Conservation (phyloP, 1,140 invertebrate genomes). For the Venturia canescens region DNA sequence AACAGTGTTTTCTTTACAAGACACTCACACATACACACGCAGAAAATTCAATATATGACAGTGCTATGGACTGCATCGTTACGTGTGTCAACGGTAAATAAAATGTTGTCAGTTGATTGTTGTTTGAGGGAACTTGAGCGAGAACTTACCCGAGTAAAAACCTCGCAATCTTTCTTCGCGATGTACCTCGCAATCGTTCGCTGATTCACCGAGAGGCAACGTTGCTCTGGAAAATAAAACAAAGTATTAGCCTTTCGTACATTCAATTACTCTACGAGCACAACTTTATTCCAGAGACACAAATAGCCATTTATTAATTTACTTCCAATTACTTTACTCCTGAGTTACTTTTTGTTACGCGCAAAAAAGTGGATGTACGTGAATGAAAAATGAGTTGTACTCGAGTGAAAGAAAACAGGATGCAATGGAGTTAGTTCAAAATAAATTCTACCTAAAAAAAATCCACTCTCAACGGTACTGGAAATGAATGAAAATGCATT, state of each 20-base stretch:
- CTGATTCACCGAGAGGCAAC: conserved; percentile 83
- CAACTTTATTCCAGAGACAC: not conserved
- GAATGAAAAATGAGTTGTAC: no score
- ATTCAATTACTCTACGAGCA: not conserved
- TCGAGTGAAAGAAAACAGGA: no score
- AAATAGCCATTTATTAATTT: not conserved
- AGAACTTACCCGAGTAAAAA: conserved; percentile 72
- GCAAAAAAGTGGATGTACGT: no score
- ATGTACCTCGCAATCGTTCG: conserved; percentile 77
- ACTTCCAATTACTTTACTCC: not conserved
- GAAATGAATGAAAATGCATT: no score
- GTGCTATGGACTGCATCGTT: conserved; percentile 10
- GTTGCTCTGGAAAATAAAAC: conserved; percentile 82
- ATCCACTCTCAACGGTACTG: no score
- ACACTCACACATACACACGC: conserved; percentile 36
- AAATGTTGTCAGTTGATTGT: not conserved
- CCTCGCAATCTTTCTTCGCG: no score
- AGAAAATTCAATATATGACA: conserved; percentile 9
- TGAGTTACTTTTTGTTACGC: no score
- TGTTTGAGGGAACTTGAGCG: not conserved
- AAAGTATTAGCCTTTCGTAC: not conserved
- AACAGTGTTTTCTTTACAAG: not conserved
- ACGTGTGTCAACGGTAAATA: conserved; percentile 4
- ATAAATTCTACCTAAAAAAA: no score
- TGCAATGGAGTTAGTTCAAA: no score